Evolutionary conservation across 2,113 vertebrate genomes (phyloP).

Genomic region (Aix galericulata): DNA sequence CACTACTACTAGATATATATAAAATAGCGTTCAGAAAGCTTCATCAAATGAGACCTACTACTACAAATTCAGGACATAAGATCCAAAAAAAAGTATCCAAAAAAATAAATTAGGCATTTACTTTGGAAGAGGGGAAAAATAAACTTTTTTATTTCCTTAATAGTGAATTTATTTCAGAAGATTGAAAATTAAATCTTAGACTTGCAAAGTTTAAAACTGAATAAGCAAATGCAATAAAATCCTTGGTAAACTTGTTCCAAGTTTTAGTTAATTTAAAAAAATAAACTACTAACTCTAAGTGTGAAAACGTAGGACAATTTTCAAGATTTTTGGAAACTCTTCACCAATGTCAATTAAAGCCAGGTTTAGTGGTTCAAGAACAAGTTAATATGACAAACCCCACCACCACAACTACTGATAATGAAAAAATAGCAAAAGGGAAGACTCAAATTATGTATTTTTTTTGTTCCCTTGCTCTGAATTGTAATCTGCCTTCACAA

Average conservation of each 20-base stretch:
- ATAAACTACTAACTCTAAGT: background rate
- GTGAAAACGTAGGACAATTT: background rate
- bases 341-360: background rate
- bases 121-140: background rate
- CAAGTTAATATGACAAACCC: background rate
- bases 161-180: background rate
- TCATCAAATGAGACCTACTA: background rate
- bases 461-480: conserved; percentile 1
- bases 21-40: background rate
- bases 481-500: conserved; percentile 17
- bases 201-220: background rate
- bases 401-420: background rate
- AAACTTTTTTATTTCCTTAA: background rate
- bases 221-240: background rate
- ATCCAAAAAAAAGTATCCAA: background rate
- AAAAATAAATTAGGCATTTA: background rate
- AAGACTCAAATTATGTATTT: conserved; percentile 24
- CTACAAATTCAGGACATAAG: background rate
- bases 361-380: background rate
- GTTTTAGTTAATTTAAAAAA: background rate
- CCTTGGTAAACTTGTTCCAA: background rate
- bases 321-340: background rate
- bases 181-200: background rate
- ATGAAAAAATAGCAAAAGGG: background rate
- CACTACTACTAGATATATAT: background rate